Conservation (phyloP, 2,797 vertebrate genomes). For the Melanogrammus aeglefinus region DNA sequence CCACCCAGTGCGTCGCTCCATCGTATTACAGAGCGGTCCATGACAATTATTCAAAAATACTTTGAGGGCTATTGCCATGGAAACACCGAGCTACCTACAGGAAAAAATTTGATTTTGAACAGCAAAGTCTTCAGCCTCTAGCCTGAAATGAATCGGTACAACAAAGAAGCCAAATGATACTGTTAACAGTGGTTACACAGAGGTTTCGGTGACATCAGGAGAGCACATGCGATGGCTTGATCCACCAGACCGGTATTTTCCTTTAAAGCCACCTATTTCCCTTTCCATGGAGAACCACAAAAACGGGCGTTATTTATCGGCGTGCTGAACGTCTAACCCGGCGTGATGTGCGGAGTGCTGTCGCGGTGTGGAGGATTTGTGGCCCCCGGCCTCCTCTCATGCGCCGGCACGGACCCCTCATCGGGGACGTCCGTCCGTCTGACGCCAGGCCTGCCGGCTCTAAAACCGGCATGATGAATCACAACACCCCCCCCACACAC, state of each 20-base stretch:
- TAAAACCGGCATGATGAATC: constrained; percentile 18
- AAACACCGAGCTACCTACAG: constrained; percentile 10
- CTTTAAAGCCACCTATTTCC: no score
- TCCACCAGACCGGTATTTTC: no score
- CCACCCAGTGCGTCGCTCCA: constrained; percentile 47
- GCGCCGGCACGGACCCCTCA: constrained; percentile 30
- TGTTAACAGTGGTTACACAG: no score
- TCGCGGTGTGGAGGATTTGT: background rate
- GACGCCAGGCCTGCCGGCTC: constrained; percentile 11
- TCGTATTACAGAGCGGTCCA: no score
- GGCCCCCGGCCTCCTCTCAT: constrained; percentile 5
- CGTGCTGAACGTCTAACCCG: background rate
- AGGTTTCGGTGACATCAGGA: no score
- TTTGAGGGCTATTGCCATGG: constrained; percentile 40
- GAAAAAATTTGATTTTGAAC: no score
- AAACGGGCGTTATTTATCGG: no score
- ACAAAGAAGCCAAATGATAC: no score
- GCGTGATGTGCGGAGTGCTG: constrained; percentile 13
- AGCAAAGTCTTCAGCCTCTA: no score
- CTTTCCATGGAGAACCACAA: no score
- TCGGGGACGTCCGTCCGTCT: constrained; percentile 30
- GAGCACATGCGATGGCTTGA: no score
- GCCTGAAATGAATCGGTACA: no score
- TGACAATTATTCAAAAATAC: constrained; percentile 49
- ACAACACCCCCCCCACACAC: background rate